Evolutionary conservation across 2,888 invertebrate genomes (phyloP).

Genomic region (Limnephilus marmoratus): DNA sequence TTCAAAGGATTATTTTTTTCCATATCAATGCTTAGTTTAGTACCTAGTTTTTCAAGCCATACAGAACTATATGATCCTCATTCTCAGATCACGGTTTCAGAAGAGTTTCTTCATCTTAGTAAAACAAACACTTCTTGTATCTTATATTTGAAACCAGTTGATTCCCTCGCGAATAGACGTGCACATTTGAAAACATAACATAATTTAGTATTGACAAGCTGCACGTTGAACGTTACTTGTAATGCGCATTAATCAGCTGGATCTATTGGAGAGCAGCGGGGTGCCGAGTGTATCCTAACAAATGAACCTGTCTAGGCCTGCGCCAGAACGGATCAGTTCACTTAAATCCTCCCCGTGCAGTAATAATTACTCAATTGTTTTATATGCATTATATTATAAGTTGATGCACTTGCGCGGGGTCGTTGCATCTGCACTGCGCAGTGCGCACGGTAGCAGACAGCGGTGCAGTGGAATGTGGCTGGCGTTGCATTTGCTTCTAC

Average conservation of each 20-base stretch:
- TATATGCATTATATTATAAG: constrained; percentile 22
- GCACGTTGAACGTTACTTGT: constrained; percentile 20
- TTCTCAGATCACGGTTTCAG: too few relatives aligned
- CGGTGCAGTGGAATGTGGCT: constrained; percentile 8
- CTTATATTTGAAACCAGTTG: neutral
- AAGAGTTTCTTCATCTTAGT: neutral
- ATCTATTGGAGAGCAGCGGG: constrained; percentile 9
- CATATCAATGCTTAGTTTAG: too few relatives aligned
- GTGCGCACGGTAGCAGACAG: constrained; percentile 24
- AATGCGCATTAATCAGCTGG: neutral
- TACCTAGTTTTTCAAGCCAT: too few relatives aligned
- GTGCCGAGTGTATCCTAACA: neutral
- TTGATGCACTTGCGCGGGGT: constrained; percentile 42
- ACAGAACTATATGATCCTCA: too few relatives aligned
- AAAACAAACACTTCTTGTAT: neutral
- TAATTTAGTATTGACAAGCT: constrained; percentile 23
- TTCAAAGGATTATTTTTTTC: too few relatives aligned
- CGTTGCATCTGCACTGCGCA: constrained; percentile 25
- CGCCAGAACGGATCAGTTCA: neutral
- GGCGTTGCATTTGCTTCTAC: neutral
- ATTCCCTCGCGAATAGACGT: neutral
- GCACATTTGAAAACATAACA: constrained; percentile 17
- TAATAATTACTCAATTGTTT: constrained; percentile 49
- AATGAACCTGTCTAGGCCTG: constrained; percentile 33
- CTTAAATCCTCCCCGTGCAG: neutral